These are phyloP conservation scores for Indicator maculatus DNA, from an alignment of 2,113 vertebrate genomes.

Conservation along the genomic window DNA sequence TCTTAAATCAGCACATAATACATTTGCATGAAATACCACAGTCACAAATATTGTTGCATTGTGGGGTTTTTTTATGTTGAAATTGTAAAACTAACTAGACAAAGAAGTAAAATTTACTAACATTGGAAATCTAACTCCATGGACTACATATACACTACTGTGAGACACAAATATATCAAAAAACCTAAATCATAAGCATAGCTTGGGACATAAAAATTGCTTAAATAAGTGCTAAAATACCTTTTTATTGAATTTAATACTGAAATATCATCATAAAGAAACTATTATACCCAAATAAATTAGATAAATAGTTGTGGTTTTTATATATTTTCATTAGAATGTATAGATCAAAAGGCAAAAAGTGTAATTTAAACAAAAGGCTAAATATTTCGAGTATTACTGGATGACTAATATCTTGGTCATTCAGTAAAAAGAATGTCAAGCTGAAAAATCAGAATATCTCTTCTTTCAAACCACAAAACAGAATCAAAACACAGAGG, in stretches of 20 bases:
- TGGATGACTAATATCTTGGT: rapidly evolving
- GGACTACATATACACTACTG: not conserved
- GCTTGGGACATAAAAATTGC: not conserved
- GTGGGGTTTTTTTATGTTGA: not conserved
- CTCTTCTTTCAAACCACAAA: not conserved
- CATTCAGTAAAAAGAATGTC: not conserved
- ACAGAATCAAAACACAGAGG: not conserved
- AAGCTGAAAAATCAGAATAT: not conserved
- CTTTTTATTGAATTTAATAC: not conserved
- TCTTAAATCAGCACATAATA: not conserved
- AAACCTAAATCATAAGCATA: not conserved
- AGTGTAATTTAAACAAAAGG: not conserved
- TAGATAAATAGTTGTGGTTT: not conserved
- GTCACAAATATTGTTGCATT: not conserved
- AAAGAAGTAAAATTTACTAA: not conserved
- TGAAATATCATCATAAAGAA: not conserved
- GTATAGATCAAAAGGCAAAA: not conserved
- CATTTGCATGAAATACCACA: not conserved
- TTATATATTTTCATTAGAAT: not conserved
- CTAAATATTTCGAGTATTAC: not conserved
- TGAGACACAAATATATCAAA: not conserved
- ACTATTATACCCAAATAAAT: not conserved
- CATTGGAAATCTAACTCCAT: not conserved
- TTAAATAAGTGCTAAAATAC: not conserved
- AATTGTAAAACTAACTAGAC: not conserved